Evolutionary conservation across 1,140 invertebrate genomes (phyloP).

Genomic region (Heliconius eleuchia): DNA sequence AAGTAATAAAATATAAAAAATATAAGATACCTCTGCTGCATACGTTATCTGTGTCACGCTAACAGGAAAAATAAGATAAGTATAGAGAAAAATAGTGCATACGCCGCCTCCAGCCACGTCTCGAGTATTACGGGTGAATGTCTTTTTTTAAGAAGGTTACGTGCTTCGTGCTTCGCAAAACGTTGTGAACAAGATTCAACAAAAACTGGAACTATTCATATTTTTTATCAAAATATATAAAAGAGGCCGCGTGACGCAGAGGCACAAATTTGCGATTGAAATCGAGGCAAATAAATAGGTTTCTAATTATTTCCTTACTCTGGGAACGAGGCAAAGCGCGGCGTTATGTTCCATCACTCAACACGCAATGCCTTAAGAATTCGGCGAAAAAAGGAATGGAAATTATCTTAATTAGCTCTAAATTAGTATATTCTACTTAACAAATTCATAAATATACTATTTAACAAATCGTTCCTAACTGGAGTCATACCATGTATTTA

Average conservation of each 20-base stretch:
- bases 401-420: too few species aligned
- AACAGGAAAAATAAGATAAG: slow-evolving; percentile 9
- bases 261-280: too few species aligned
- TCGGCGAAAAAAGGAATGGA: too few species aligned
- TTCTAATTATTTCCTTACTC: too few species aligned
- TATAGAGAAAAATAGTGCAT: slow-evolving; percentile 5
- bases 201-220: neutral
- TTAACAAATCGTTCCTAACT: too few species aligned
- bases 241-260: neutral
- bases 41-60: neutral
- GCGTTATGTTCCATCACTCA: too few species aligned
- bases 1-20: neutral
- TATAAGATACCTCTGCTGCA: neutral
- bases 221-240: neutral
- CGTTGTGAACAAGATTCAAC: neutral
- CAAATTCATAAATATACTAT: too few species aligned
- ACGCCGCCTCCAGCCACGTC: slow-evolving; percentile 7
- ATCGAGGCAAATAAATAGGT: too few species aligned
- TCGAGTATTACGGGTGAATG: slow-evolving; percentile 1
- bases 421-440: too few species aligned
- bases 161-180: neutral
- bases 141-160: slow-evolving; percentile 7
- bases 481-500: too few species aligned
- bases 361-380: too few species aligned
- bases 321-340: too few species aligned